Base-by-base conservation (phyloP, 2,113 vertebrate species). In the Sinocyclocheilus anshuiensis region DNA sequence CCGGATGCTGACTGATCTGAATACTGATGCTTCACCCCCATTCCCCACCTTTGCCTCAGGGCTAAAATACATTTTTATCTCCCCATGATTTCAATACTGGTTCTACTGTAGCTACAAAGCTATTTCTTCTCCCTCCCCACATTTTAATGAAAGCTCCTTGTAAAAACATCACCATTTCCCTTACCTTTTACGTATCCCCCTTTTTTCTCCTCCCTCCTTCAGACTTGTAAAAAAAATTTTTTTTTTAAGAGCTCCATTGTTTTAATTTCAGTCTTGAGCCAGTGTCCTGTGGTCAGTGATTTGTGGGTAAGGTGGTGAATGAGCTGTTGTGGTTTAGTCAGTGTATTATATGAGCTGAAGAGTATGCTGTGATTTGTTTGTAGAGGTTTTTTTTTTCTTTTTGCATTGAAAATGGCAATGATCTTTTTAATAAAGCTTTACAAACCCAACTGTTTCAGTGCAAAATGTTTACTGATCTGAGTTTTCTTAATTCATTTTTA, bases 1-100 rank as follows among this genome's bases (percentile, higher is more conserved):
- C 93, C 94, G 29, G 92, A 90, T 26, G 92, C 91, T 5, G 91
- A 92, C 90, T 94, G 92, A 94, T 87, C 39, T 77, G 87, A 91
- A 80, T 81, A 92, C 88, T 84, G 80, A 57, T 78, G 83, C 29
- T 86, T 83, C 2, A 6, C 80, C 78, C 42, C 63, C 42, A 18
- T 72, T 75, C 36, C 55, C 45, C 71, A 26, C 42, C 33, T 69
- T 36, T 53, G 20, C 57, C 77, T 39, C 69, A 67, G 48, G 72
- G 79, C 84, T 78, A 20, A 74, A 86, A 79, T 36, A 24, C 24
- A 72, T 83, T 87, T 33, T 86, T 77, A 74, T 36, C 42, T 69
- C 61, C 33, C 61, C 42, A 6, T 72, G 16, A 53, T 57, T 50
- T 80, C 22, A 53, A 5, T 61, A 36, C 50, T 59, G 16, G 13